phyloP scores from a whole-genome alignment of 2,797 vertebrate genomes.

The Sorex maritimensis region DNA sequence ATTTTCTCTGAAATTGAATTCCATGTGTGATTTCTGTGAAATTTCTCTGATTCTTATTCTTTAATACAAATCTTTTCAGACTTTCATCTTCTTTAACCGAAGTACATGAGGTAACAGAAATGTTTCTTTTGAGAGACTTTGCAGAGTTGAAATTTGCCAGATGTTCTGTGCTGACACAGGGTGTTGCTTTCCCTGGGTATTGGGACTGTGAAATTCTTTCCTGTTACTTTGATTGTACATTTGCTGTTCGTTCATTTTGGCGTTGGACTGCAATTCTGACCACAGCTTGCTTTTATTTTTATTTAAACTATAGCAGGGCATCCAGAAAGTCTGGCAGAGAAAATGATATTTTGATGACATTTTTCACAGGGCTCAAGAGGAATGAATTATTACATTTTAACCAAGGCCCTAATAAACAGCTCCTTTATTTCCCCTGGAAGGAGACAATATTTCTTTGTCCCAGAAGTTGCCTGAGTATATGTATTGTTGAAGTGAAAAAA shows the following conservation, averaged over 20 bases:
- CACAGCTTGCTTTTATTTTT: conserved; percentile 88
- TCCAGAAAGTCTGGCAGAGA: conserved; percentile 85
- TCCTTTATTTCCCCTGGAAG: conserved; percentile 81
- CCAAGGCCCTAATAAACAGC: conserved; percentile 81
- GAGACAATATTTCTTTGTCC: conserved; percentile 86
- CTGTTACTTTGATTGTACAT: conserved; percentile 90
- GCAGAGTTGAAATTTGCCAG: conserved; percentile 96
- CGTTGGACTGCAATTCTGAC: conserved; percentile 87
- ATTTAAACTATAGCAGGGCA: conserved; percentile 69
- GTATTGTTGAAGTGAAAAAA: conserved; percentile 83
- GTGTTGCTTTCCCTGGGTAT: conserved; percentile 93
- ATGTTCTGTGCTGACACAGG: conserved; percentile 94
- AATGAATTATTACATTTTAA: conserved; percentile 88
- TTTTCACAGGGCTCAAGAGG: conserved; percentile 83
- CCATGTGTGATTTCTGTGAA: conserved; percentile 78
- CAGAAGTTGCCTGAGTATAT: conserved; percentile 82
- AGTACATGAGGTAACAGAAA: conserved; percentile 95
- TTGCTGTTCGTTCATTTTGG: conserved; percentile 89
- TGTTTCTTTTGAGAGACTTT: conserved; percentile 91
- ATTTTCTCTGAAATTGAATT: conserved; percentile 77
- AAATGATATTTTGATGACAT: conserved; percentile 85
- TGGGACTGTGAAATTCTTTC: conserved; percentile 93
- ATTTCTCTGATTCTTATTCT: conserved; percentile 86
- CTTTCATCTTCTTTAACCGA: conserved; percentile 86
- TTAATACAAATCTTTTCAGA: conserved; percentile 86